Evolutionary conservation across 2,888 invertebrate genomes (phyloP).

Genomic region (Automeris io): DNA sequence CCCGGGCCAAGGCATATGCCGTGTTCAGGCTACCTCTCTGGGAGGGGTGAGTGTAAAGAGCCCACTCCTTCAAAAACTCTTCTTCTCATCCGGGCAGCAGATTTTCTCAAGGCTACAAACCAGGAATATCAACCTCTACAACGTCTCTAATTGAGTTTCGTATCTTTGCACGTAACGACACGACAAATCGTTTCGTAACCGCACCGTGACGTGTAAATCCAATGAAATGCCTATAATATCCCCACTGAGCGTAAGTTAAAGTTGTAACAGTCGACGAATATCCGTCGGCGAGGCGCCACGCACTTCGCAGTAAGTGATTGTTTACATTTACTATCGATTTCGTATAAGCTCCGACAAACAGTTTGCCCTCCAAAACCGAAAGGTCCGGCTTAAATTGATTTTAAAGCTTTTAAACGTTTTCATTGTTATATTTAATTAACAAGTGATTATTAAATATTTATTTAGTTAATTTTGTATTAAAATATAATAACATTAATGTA

Average conservation of each 20-base stretch:
- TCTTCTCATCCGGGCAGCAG: neutral
- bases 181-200: slow-evolving; percentile 4
- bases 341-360: neutral
- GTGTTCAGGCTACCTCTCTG: no score
- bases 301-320: slow-evolving; percentile 1
- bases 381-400: neutral
- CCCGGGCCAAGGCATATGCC: no score
- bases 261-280: slow-evolving; percentile 8
- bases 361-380: slow-evolving; percentile 1
- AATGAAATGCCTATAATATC: slow-evolving; percentile 2
- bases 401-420: neutral
- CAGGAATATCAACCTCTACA: no score
- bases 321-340: slow-evolving; percentile 2
- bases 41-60: neutral
- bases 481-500: neutral
- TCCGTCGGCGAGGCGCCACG: slow-evolving; percentile 7
- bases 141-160: no score
- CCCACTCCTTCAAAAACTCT: neutral
- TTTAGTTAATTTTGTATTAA: neutral
- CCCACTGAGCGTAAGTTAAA: slow-evolving; percentile 4
- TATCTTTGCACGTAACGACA: neutral
- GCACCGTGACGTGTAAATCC: slow-evolving; percentile 2
- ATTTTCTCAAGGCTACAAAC: neutral
- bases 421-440: neutral
- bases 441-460: neutral